Conservation (phyloP, 2,113 vertebrate genomes). For the Tragulus kanchil region DNA sequence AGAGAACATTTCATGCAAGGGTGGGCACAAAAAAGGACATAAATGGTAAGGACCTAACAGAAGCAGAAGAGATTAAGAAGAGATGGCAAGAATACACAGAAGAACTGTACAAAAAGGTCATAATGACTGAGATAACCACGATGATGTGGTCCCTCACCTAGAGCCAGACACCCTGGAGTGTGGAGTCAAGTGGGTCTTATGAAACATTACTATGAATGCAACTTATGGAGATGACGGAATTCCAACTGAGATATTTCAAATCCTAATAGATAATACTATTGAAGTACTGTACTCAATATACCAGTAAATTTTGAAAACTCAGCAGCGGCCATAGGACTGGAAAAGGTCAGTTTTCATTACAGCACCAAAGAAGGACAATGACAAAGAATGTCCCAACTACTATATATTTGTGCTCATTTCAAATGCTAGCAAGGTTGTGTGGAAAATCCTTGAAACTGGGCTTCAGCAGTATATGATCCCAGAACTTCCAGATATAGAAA, state of each 20-base stretch:
- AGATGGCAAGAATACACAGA: background rate
- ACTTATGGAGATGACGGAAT: background rate
- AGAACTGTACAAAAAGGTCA: background rate
- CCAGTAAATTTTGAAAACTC: background rate
- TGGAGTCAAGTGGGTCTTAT: background rate
- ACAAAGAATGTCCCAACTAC: background rate
- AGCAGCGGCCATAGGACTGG: background rate
- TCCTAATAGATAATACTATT: background rate
- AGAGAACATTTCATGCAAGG: background rate
- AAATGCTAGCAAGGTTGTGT: background rate
- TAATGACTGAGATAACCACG: fast-evolving
- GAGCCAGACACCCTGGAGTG: background rate
- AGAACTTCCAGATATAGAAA: background rate
- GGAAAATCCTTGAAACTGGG: background rate
- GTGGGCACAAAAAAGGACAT: background rate
- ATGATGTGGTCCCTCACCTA: background rate
- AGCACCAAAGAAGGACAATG: background rate
- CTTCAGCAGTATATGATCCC: background rate
- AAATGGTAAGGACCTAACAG: background rate
- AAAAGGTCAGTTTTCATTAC: background rate
- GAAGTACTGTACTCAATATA: background rate
- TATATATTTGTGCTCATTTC: background rate
- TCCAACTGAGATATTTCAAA: background rate
- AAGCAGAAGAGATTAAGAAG: background rate
- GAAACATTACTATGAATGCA: background rate